These are phyloP conservation scores for Chloroceryle aenea DNA, from an alignment of 2,113 vertebrate species.

Conservation along the genomic window DNA sequence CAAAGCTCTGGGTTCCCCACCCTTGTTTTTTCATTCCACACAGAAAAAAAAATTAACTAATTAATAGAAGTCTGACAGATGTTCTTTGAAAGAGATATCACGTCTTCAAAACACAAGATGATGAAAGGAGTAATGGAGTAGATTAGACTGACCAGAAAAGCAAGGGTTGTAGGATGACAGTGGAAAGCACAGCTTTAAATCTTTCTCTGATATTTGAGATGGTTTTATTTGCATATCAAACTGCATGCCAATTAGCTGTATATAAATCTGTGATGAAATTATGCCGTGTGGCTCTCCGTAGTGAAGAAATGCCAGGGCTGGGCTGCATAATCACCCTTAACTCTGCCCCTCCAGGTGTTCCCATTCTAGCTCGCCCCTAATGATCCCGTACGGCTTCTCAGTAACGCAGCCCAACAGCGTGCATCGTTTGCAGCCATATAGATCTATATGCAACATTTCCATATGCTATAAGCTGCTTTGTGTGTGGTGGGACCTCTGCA, in stretches of 20 bases:
- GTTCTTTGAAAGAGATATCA: constrained; percentile 21
- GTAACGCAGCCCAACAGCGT: background rate
- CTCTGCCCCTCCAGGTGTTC: constrained; percentile 39
- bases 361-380: background rate
- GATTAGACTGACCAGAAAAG: constrained; percentile 50
- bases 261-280: constrained; percentile 6
- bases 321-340: constrained; percentile 29
- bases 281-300: background rate
- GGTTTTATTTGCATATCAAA: constrained; percentile 49
- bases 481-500: background rate
- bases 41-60: constrained; percentile 8
- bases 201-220: constrained; percentile 6
- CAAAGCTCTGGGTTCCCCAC: constrained; percentile 2
- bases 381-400: background rate
- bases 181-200: constrained; percentile 2
- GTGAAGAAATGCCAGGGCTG: constrained; percentile 4
- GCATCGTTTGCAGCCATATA: background rate
- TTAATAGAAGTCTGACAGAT: constrained; percentile 2
- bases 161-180: background rate
- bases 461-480: background rate
- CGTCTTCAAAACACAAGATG: background rate
- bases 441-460: background rate
- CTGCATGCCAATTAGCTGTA: background rate
- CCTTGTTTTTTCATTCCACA: background rate
- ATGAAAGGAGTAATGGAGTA: constrained; percentile 15